These are phyloP conservation scores for Halcyon malimbica DNA, from an alignment of 2,113 vertebrate species.

Conservation along the genomic window DNA sequence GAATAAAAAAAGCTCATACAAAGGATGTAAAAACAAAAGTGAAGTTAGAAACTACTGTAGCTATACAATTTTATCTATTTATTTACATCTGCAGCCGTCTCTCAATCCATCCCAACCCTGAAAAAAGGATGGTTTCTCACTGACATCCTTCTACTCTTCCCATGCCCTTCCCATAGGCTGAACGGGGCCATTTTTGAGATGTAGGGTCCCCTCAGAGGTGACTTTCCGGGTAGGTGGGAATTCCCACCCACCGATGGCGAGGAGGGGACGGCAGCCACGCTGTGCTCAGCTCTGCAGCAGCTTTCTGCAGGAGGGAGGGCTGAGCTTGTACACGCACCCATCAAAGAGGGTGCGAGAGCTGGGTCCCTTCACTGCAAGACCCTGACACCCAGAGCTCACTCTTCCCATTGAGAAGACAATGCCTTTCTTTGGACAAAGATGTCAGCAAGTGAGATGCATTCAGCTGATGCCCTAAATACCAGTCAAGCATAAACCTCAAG, in stretches of 20 bases:
- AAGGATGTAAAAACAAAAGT: background rate
- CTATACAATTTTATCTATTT: background rate
- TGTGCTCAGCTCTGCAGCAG: rapidly evolving
- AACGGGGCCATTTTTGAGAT: background rate
- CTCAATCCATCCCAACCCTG: background rate
- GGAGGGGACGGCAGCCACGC: background rate
- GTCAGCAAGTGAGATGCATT: background rate
- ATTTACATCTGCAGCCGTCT: background rate
- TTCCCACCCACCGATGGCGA: rapidly evolving
- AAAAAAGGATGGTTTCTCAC: background rate
- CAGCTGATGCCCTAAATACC: background rate
- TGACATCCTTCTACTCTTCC: background rate
- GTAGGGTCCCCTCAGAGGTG: background rate
- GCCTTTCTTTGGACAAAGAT: background rate
- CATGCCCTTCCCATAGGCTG: background rate
- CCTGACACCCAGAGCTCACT: background rate
- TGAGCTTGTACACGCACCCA: rapidly evolving
- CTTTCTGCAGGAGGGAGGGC: background rate
- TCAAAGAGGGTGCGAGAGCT: background rate
- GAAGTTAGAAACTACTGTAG: background rate
- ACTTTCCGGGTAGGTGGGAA: rapidly evolving
- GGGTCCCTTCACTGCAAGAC: background rate
- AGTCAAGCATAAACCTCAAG: background rate
- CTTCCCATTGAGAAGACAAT: background rate
- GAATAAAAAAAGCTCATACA: background rate